phyloP scores from a whole-genome alignment of 2,113 vertebrate species.

The Cololabis saira region DNA sequence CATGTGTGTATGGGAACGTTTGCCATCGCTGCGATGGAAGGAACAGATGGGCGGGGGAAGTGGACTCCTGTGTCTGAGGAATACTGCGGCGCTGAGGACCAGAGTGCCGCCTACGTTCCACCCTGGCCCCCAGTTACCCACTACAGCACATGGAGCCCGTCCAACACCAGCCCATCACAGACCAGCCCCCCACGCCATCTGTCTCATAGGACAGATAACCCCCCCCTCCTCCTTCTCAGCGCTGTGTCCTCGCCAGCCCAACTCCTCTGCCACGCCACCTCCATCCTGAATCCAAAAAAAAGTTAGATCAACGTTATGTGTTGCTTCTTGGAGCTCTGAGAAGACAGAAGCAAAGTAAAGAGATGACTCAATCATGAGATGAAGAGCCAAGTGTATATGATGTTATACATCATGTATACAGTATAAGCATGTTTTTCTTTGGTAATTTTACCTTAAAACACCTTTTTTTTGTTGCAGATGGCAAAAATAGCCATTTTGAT shows the following conservation, averaged over 20 bases:
- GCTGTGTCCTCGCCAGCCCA: slow-evolving; percentile 67
- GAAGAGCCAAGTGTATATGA: slow-evolving; percentile 54
- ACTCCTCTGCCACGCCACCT: slow-evolving; percentile 64
- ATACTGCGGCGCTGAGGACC: slow-evolving; percentile 77
- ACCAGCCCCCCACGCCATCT: slow-evolving; percentile 78
- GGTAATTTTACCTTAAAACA: slow-evolving; percentile 13
- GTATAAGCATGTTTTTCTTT: no score
- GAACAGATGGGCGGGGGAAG: slow-evolving; percentile 84
- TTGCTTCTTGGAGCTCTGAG: slow-evolving; percentile 62
- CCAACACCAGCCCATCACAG: slow-evolving; percentile 79
- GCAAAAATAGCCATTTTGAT: no score
- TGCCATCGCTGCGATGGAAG: slow-evolving; percentile 64
- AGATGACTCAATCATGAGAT: slow-evolving; percentile 62
- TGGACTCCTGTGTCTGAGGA: slow-evolving; percentile 81
- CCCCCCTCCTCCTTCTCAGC: slow-evolving; percentile 50
- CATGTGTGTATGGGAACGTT: slow-evolving; percentile 52
- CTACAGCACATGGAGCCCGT: slow-evolving; percentile 79
- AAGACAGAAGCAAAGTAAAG: slow-evolving; percentile 69
- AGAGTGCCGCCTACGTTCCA: slow-evolving; percentile 82
- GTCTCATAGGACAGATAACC: slow-evolving; percentile 79
- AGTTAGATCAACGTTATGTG: slow-evolving; percentile 61
- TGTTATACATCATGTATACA: slow-evolving; percentile 49
- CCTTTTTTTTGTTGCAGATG: neutral
- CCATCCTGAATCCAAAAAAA: slow-evolving; percentile 55
- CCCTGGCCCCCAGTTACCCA: slow-evolving; percentile 79